These are phyloP conservation scores for Parnassius orleans DNA, from an alignment of 2,888 invertebrate species.

Conservation along the genomic window DNA sequence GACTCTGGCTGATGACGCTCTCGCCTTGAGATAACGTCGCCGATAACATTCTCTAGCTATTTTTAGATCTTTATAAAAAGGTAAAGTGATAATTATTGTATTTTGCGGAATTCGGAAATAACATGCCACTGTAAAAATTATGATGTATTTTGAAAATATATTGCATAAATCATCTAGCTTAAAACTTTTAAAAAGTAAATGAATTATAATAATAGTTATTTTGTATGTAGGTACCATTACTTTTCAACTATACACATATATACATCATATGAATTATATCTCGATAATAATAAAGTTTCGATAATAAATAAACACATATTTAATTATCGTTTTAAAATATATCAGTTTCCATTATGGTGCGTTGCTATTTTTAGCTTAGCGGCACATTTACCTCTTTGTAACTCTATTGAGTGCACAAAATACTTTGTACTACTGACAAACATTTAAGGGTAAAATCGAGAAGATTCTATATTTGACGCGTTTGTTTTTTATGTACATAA, in stretches of 20 bases:
- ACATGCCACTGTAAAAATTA: neutral
- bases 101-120: conserved; percentile 33
- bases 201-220: too few relatives aligned
- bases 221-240: too few relatives aligned
- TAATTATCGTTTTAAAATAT: neutral
- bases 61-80: conserved; percentile 75
- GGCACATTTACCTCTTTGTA: conserved; percentile 3
- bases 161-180: neutral
- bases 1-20: conserved; percentile 46
- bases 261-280: neutral
- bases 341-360: neutral
- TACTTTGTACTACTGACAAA: neutral
- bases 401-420: neutral
- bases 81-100: conserved; percentile 60
- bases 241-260: too few relatives aligned
- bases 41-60: conserved; percentile 71
- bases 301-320: neutral
- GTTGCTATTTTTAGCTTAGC: conserved; percentile 2
- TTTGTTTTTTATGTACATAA: too few relatives aligned
- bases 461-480: too few relatives aligned
- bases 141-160: neutral
- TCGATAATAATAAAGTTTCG: conserved; percentile 8
- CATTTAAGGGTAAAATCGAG: too few relatives aligned
- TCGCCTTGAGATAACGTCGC: conserved; percentile 75
- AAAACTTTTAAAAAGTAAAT: too few relatives aligned